phyloP scores from a whole-genome alignment of 2,797 vertebrate species.

The Bradypodion pumilum region DNA sequence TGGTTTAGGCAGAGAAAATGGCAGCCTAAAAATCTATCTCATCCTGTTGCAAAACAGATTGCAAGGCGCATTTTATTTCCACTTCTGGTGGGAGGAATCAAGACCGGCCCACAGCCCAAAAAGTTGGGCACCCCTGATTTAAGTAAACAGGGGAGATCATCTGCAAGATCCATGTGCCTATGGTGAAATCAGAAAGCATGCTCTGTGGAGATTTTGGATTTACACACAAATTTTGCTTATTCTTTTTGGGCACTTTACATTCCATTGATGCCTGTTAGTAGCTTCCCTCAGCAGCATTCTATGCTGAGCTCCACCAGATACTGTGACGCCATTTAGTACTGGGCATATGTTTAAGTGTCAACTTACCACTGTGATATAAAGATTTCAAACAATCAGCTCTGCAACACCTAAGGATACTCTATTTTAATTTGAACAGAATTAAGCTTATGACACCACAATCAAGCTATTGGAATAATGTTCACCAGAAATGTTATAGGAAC shows the following conservation, averaged over 20 bases:
- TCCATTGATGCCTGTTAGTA: not conserved
- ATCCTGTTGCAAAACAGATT: too few species aligned
- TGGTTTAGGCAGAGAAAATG: too few species aligned
- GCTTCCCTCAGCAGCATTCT: not conserved
- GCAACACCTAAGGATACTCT: not conserved
- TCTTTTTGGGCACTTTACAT: not conserved
- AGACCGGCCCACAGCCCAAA: too few species aligned
- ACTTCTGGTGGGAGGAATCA: too few species aligned
- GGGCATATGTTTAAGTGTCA: not conserved
- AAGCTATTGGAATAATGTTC: constrained; percentile 7
- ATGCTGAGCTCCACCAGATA: not conserved
- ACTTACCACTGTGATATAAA: constrained; percentile 5
- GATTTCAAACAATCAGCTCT: constrained; percentile 1
- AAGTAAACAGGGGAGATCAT: not conserved
- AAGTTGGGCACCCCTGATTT: not conserved
- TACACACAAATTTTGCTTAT: not conserved
- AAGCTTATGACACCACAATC: not conserved
- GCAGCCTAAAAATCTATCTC: too few species aligned
- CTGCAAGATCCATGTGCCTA: not conserved
- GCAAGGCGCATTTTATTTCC: too few species aligned
- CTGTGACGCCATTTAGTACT: not conserved
- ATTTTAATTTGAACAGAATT: constrained; percentile 20
- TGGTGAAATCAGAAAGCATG: not conserved
- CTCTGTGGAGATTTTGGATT: not conserved
- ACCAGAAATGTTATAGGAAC: constrained; percentile 3